Conservation (phyloP, 2,113 vertebrate species). For the Galeopterus variegatus region DNA sequence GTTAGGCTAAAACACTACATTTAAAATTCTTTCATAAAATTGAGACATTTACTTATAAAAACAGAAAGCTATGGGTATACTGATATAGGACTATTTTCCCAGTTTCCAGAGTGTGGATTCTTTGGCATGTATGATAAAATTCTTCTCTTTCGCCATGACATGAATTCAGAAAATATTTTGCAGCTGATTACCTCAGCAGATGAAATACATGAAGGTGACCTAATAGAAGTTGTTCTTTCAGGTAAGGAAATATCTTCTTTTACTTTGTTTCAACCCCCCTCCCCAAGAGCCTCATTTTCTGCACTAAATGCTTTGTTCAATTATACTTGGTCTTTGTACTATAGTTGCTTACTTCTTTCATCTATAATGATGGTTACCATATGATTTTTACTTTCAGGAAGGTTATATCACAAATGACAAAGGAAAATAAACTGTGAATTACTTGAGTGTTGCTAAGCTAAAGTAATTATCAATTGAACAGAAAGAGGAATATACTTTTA, state of each 20-base stretch:
- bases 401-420: constrained; percentile 51
- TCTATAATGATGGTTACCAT: constrained; percentile 1
- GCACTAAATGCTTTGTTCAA: neutral
- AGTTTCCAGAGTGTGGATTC: constrained; percentile 99
- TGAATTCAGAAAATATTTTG: constrained; percentile 98
- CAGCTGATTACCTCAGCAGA: constrained; percentile 96
- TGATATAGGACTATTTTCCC: constrained; percentile 81
- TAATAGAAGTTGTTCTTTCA: constrained; percentile 98
- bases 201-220: constrained; percentile 98
- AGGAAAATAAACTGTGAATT: constrained; percentile 40
- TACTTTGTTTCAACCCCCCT: neutral
- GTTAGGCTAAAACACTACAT: neutral
- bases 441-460: constrained; percentile 43
- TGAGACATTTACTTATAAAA: constrained; percentile 50
- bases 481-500: neutral
- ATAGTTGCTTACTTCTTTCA: constrained; percentile 26
- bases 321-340: neutral
- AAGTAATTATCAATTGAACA: constrained; percentile 14
- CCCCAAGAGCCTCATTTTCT: constrained; percentile 11
- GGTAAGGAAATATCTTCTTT: constrained; percentile 88
- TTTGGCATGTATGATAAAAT: constrained; percentile 99
- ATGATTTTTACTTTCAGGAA: constrained; percentile 41
- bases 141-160: constrained; percentile 97
- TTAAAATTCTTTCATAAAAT: constrained; percentile 50
- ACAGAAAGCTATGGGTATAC: constrained; percentile 53